Base-by-base conservation (phyloP, 2,797 vertebrate genomes). In the Vireo griseus region DNA sequence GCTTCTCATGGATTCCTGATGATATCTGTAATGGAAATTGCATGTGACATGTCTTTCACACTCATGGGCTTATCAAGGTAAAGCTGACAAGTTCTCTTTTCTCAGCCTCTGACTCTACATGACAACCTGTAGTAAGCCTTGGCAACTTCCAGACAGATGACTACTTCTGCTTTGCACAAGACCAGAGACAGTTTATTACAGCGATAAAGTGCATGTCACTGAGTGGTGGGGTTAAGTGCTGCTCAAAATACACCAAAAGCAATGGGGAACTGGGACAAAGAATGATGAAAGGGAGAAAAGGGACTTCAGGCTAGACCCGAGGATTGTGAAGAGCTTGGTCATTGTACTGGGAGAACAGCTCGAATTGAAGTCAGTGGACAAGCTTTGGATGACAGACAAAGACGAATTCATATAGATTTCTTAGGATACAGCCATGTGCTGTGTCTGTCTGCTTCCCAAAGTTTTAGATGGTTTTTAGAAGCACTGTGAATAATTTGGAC, bases 11-110 rank as follows among this genome's bases (percentile, higher is more conserved):
- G 90, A 65, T 80, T 93, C 84, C 73, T 92, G 40, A 73, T 86
- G 44, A 58, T 62, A 50, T 91, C 73, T 50, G 75, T 87, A 94
- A 93, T 82, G 88, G 86, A 93, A 94, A 96, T 59, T 65, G 77
- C 72, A 55, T 94, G 96, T 91, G 88, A 42, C 69, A 77, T 95
- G 90, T 96, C 97, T 96, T 85, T 91, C 88, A 95, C 96, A 97
- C 95, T 96, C 76, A 72, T 47, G 50, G 86, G 55, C 84, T 97
- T 97, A 97, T 95, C 96, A 67, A 80, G 69, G 58, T 82, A 67
- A 80, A 90, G 84, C 89, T 82, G 93, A 51, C 77, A 91, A 86
- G 63, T 82, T 75, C 57, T 55, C 59, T 90, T 71, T 48, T 95
- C 92, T 93, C 91, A 73, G 89, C 65, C 76, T 90, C 82, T 92